Conservation (phyloP, 2,797 vertebrate genomes). For the Ambastaia sidthimunki region DNA sequence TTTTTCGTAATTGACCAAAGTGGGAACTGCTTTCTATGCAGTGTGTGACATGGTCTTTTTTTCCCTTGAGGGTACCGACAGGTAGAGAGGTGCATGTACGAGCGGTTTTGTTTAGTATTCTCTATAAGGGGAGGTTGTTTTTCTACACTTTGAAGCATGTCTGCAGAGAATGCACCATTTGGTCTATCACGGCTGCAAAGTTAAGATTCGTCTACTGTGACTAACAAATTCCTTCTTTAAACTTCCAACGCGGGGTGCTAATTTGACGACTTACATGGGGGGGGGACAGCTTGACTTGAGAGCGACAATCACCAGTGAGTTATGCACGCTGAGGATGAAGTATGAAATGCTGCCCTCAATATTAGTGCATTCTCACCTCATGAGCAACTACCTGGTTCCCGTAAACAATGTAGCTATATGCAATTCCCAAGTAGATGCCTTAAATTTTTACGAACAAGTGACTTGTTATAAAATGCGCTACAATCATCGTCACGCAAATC, state of each 20-base stretch:
- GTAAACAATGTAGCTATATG: conserved; percentile 65
- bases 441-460: conserved; percentile 77
- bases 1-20: conserved; percentile 97
- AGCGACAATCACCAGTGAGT: conserved; percentile 76
- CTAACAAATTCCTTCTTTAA: conserved; percentile 79
- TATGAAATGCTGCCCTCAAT: conserved; percentile 5
- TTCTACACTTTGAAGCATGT: conserved; percentile 85
- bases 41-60: conserved; percentile 94
- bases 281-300: conserved; percentile 92
- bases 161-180: conserved; percentile 86
- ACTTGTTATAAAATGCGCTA: conserved; percentile 78
- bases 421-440: conserved; percentile 83
- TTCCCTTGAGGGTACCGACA: conserved; percentile 83
- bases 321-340: background rate
- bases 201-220: conserved; percentile 94
- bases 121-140: conserved; percentile 72
- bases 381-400: conserved; percentile 2
- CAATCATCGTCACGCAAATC: conserved; percentile 78
- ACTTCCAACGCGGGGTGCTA: conserved; percentile 89
- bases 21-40: conserved; percentile 99
- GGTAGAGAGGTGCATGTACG: conserved; percentile 84
- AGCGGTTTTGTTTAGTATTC: conserved; percentile 82
- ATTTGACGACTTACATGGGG: conserved; percentile 80
- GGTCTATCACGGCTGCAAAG: conserved; percentile 92
- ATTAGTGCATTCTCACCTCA: conserved; percentile 10